Evolutionary conservation across 1,140 invertebrate genomes (phyloP), one percentile per base, ranked within the genome.

Genomic region (Drosophila kurseongensis): DNA sequence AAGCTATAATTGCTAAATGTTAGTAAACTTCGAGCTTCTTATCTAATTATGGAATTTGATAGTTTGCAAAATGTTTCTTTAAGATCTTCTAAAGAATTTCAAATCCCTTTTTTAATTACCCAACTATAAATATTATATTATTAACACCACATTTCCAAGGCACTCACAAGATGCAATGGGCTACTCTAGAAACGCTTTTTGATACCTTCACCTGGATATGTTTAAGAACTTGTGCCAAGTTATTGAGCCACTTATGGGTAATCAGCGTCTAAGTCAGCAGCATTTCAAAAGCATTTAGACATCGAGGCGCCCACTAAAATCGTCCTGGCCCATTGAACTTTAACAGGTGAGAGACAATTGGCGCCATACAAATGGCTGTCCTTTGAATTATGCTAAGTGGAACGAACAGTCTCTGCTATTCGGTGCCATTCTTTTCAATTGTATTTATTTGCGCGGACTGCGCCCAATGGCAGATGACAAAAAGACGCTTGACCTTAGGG

Each of bases 401-500:
- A 66, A 27, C 52, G 29, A 66, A 27, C 52, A 29, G 63, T 10
- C 29, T 51, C 16, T 45, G 59, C 71, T 16, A 56, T 73, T 45
- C 18, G 54, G 38, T 47, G 35, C 32, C 16, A 40, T 42, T 74
- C 57, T 35, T 36, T 62, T 52, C 59, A 68, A 88, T 79, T 86
- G 59, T 77, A 81, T 78, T 81, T 89, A 80, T 71, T 88, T 83
- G 79, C 76, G 60, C 52, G 72, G 66, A 82, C 65, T 88, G 79
- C 51, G 78, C 59, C 72, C 54, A 83, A 80, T 71, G 76, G 65
- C 47, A 48, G 62, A 76, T 61, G 80, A 84, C 80, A 84, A 85
- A 85, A 71, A 71, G 81, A 84, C 81, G 83, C 84, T 88, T 88
- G 83, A 88, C 83, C 83, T 88, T 83, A 88, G 57, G 75, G 66